Evolutionary conservation across 2,888 invertebrate genomes (phyloP).

Genomic region (Nasonia oneida): DNA sequence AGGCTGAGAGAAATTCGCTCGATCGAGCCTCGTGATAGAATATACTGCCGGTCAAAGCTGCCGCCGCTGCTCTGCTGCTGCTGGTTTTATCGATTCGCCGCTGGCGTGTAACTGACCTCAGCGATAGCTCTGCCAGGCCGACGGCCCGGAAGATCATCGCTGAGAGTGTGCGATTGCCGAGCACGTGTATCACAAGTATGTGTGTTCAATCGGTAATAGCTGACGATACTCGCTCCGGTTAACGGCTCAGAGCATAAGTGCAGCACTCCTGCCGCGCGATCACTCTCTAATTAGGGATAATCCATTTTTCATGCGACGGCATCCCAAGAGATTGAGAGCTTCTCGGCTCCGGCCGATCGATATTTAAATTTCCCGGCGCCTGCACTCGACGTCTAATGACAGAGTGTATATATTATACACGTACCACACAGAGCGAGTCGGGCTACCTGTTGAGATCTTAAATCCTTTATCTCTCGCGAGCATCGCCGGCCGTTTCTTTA

Average conservation of each 20-base stretch:
- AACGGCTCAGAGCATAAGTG: background rate
- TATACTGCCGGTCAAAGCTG: background rate
- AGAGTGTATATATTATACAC: background rate
- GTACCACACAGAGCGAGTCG: background rate
- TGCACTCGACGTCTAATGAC: background rate
- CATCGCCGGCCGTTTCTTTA: background rate
- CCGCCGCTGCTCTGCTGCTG: background rate
- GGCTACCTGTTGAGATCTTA: conserved; percentile 17
- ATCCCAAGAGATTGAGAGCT: background rate
- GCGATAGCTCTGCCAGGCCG: background rate
- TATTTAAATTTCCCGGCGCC: background rate
- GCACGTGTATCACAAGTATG: too few relatives aligned
- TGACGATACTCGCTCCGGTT: background rate
- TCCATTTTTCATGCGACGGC: background rate
- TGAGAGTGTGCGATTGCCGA: too few relatives aligned
- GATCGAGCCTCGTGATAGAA: background rate
- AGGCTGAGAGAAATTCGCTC: background rate
- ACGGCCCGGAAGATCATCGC: too few relatives aligned
- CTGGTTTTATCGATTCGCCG: conserved; percentile 1
- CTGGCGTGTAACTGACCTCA: conserved; percentile 6
- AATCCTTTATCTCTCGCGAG: conserved; percentile 4
- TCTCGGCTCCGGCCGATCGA: background rate
- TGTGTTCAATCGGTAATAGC: too few relatives aligned
- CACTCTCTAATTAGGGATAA: background rate
- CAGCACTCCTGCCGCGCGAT: background rate